Evolutionary conservation across 2,113 vertebrate genomes (phyloP).

Genomic region (Neofelis nebulosa): DNA sequence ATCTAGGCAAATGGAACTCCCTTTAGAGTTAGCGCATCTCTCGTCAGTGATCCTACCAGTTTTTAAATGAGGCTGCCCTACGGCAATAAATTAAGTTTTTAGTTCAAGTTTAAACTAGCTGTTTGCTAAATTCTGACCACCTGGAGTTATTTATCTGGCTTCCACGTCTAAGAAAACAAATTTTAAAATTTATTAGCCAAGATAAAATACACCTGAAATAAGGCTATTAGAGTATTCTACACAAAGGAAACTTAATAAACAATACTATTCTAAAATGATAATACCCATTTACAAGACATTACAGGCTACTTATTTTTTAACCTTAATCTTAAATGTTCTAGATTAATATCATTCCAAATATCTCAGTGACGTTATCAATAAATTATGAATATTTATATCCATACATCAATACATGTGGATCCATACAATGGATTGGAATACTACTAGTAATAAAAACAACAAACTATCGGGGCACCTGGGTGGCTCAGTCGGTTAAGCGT

Average conservation of each 20-base stretch:
- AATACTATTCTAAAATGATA: neutral
- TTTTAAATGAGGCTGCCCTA: neutral
- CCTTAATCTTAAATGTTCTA: neutral
- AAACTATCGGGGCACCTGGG: neutral
- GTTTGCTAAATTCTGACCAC: neutral
- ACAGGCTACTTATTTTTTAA: neutral
- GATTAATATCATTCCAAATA: neutral
- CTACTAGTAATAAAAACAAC: neutral
- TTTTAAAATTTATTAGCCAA: neutral
- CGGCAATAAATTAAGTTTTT: neutral
- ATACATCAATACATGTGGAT: neutral
- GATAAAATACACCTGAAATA: neutral
- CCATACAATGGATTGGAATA: neutral
- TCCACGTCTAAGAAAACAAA: neutral
- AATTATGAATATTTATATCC: neutral
- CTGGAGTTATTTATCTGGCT: neutral
- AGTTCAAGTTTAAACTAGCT: neutral
- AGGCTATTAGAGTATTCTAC: neutral
- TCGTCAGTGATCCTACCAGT: neutral
- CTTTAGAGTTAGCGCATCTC: neutral
- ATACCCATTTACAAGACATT: neutral
- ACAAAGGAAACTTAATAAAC: neutral
- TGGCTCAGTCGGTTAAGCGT: too few species aligned
- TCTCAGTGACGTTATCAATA: neutral
- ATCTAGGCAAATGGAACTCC: neutral